These are phyloP conservation scores for Tetragonisca angustula DNA, from an alignment of 2,888 invertebrate species.

Conservation along the genomic window DNA sequence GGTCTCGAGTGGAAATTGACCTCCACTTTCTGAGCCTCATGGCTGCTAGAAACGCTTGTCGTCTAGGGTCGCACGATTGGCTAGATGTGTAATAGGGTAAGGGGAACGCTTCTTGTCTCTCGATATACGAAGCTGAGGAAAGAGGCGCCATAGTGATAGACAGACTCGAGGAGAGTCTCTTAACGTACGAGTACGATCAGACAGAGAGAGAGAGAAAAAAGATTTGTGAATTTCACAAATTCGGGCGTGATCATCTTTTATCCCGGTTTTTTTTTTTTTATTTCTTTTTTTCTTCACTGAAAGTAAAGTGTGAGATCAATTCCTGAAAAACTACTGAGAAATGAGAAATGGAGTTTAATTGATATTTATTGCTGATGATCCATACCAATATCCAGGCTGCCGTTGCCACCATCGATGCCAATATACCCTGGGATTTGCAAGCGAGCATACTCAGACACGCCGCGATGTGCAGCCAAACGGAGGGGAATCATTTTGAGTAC, in stretches of 20 bases:
- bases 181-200: too few species aligned
- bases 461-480: slow-evolving; percentile 17
- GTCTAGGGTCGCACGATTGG: neutral
- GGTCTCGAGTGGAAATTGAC: neutral
- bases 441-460: slow-evolving; percentile 25
- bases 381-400: slow-evolving; percentile 38
- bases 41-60: neutral
- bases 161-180: neutral
- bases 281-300: too few species aligned
- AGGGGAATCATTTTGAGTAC: slow-evolving; percentile 37
- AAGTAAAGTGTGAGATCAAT: too few species aligned
- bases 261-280: too few species aligned
- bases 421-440: slow-evolving; percentile 14
- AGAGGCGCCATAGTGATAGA: neutral
- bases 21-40: neutral
- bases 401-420: slow-evolving; percentile 30
- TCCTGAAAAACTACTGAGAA: too few species aligned
- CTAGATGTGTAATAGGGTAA: neutral
- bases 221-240: too few species aligned
- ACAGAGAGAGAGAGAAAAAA: too few species aligned
- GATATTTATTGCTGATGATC: slow-evolving; percentile 18
- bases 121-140: neutral
- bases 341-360: neutral
- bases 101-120: neutral
- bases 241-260: too few species aligned